Base-by-base conservation (phyloP, 1,140 invertebrate species). In the Macrostomum lignano region DNA sequence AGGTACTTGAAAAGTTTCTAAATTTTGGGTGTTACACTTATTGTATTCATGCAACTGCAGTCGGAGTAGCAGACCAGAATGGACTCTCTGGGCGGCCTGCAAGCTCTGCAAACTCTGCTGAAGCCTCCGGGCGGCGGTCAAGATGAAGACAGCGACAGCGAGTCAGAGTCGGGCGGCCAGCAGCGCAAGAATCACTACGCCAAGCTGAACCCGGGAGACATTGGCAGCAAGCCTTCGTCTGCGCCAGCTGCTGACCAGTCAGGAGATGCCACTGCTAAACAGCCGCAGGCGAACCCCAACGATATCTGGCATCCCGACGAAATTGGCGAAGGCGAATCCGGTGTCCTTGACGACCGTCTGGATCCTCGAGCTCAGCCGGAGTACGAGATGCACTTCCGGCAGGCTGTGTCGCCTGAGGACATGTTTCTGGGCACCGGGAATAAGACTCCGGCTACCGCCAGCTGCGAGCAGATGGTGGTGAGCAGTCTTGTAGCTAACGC, bases 351-450 rank as follows among this genome's bases (percentile, higher is more conserved):
- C 21, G 66, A 67, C 44, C 40, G 61, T 6, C 42, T 48, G 43
- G 70, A 72, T 42, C 65, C 67, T 2, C 56, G 73, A 29, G 65
- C 66, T 44, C 59, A 63, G 23, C 76, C 76, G 1, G 64, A 68
- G 51, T 55, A 42, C 38, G 68, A 71, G 14, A 72, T 79, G 44
- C 65, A 69, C 44, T 82, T 74, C 47, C 70, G 72, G 42, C 77
- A 84, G 51, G 62, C 70, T 30, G 73, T 84, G 2, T 67, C 67
- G 7, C 65, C 75, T 1, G 74, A 78, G 52, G 75, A 84, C 50
- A 65, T 81, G 21, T 82, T 68, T 55, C 57, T 81, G 29, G 72
- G 74, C 53, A 73, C 82, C 65, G 70, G 73, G 0, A 68, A 68
- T 36, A 81, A 78, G 53, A 78, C 71, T 6, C 67, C 72, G 19